Conservation (phyloP, 2,113 vertebrate genomes). For the Lophura nycthemera region DNA sequence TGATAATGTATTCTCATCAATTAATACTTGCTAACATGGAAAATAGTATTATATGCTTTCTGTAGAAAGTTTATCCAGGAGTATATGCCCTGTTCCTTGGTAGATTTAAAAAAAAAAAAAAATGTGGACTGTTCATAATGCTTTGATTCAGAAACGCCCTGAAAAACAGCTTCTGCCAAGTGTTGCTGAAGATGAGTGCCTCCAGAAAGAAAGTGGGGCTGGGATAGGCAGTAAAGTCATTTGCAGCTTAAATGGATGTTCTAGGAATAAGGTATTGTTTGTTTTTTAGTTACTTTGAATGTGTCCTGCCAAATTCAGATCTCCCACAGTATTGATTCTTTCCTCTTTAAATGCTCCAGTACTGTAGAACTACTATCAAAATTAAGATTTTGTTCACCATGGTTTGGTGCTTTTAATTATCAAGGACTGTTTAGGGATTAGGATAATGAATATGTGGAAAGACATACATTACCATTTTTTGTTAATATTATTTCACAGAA, state of each 20-base stretch:
- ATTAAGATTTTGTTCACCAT: background rate
- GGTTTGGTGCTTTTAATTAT: background rate
- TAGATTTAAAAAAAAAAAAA: background rate
- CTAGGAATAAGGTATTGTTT: background rate
- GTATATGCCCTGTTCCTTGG: background rate
- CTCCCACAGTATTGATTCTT: background rate
- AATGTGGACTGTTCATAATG: background rate
- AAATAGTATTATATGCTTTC: background rate
- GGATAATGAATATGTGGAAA: background rate
- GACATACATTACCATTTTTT: background rate
- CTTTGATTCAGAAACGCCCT: constrained; percentile 11
- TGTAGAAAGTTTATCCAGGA: background rate
- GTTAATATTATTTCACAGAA: constrained; percentile 74
- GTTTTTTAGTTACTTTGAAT: background rate
- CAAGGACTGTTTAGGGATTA: background rate
- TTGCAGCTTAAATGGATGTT: background rate
- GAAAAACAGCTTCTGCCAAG: background rate
- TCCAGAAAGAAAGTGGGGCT: background rate
- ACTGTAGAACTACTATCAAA: background rate
- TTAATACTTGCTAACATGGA: background rate
- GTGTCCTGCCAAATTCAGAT: background rate
- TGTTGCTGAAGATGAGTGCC: background rate
- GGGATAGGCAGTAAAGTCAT: background rate
- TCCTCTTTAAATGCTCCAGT: background rate
- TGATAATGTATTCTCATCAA: background rate